A percentile compares a stretch with the other conserved stretches of the same genome.
Evolutionary conservation across 2,888 invertebrate species (phyloP).

Genomic region (Drosophila suboccidentalis): DNA sequence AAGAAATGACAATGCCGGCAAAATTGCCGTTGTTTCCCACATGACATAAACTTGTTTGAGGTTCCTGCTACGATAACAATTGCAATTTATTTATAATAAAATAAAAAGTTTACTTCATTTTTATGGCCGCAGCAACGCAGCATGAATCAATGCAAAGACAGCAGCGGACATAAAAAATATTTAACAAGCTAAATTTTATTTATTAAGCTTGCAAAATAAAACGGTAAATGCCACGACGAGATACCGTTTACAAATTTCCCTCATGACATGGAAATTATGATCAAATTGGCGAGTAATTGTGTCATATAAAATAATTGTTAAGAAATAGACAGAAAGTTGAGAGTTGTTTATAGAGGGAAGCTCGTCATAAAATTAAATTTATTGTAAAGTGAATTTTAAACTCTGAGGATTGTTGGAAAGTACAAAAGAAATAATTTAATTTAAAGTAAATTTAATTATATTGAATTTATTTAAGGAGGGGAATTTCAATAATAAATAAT

Average conservation of each 20-base stretch:
- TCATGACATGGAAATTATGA: neutral
- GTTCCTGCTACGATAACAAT: neutral
- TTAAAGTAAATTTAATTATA: too few species aligned
- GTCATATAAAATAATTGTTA: too few species aligned
- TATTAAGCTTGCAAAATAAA: constrained; percentile 7
- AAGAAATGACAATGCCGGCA: constrained; percentile 35
- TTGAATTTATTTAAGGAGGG: too few species aligned
- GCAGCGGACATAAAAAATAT: constrained; percentile 27
- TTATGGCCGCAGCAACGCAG: constrained; percentile 30
- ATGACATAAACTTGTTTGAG: constrained; percentile 31
- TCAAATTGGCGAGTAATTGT: too few species aligned
- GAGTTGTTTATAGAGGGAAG: too few species aligned
- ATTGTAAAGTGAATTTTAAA: too few species aligned
- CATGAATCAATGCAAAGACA: constrained; percentile 43
- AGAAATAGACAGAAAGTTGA: too few species aligned
- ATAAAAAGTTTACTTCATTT: constrained; percentile 32
- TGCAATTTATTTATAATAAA: constrained; percentile 42
- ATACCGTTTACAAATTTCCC: constrained; percentile 26
- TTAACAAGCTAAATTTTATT: constrained; percentile 34
- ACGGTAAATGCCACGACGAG: neutral
- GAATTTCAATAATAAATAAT: too few species aligned
- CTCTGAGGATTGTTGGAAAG: too few species aligned
- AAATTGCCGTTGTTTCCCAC: constrained; percentile 47
- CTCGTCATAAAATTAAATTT: too few species aligned
- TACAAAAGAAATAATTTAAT: too few species aligned